Base-by-base conservation (phyloP, 2,888 invertebrate genomes). In the Epinotia ramella region DNA sequence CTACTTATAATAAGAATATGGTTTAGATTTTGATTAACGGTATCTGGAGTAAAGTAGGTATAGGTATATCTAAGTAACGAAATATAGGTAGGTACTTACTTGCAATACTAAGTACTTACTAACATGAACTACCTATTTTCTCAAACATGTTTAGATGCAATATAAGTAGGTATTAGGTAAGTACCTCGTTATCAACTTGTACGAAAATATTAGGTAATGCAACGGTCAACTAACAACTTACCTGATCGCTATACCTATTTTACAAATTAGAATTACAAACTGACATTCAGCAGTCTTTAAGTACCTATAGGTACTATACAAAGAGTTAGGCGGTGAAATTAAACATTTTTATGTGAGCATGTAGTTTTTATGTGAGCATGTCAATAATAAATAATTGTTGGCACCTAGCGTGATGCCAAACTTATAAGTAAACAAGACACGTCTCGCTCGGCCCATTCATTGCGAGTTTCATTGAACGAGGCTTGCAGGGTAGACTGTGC, bases 401-500 rank as follows among this genome's bases (percentile, higher is more conserved):
- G 60, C 70, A 66, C 40, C 69, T 69, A 56, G 24, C 44, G 56
- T 33, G 70, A 64, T 56, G 59, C 75, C 69, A 75, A 72, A 46
- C 67, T 76, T 71, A 71, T 75, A 76, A 71, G 80, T 86, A 91
- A 87, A 87, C 91, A 88, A 86, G 87, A 83, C 90, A 89, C 87
- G 88, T 89, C 84, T 84, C 82, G 78, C 84, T 84, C 82, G 78
- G 80, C 87, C 88, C 92, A 91, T 92, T 91, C 91, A 92, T 88
- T 79, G 84, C 73, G 77, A 83, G 81, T 82, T 86, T 84, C 83
- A 78, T 83, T 91, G 90, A 91, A 91, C 91, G 91, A 86, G 85
- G 62, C 33, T 63, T 56, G 82, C 76, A 77, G 77, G 80, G 80
- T 73, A 69, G 69, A 79, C 78, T 78, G 78, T 78, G 78, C 80